Evolutionary conservation across 2,797 vertebrate species (phyloP).

Genomic region (Austrolebias charrua): DNA sequence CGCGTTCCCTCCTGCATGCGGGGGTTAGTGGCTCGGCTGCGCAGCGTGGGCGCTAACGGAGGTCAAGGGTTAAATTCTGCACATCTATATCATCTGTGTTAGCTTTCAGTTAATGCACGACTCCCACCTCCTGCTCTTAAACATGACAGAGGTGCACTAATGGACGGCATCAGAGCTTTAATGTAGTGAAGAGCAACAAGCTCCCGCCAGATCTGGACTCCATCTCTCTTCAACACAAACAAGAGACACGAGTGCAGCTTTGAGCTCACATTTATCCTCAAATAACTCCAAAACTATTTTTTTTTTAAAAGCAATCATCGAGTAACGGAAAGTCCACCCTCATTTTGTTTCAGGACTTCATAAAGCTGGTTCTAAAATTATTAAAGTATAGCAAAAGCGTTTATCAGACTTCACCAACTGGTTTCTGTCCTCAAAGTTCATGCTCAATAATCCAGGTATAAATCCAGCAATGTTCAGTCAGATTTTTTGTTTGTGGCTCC

Average conservation of each 20-base stretch:
- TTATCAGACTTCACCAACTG: no score
- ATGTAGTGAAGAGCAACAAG: conserved; percentile 50
- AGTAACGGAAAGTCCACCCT: no score
- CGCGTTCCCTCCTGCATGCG: conserved; percentile 37
- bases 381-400: no score
- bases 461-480: no score
- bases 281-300: not conserved
- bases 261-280: conserved; percentile 2
- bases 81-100: conserved; percentile 57
- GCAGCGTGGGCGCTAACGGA: conserved; percentile 39
- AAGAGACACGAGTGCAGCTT: not conserved
- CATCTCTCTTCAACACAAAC: conserved; percentile 2
- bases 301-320: no score
- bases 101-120: conserved; percentile 61
- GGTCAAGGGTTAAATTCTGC: conserved; percentile 60
- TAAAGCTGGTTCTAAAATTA: no score
- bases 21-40: conserved; percentile 17
- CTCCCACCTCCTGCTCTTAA: conserved; percentile 61
- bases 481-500: no score
- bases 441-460: no score
- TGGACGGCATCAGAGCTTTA: conserved; percentile 61
- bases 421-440: no score
- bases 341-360: no score
- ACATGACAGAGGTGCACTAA: conserved; percentile 62
- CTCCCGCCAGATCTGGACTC: conserved; percentile 23